Percentiles rank a stretch among this genome's conserved stretches.
Evolutionary conservation across 2,797 vertebrate genomes (phyloP).

Genomic region (Podargus strigoides): DNA sequence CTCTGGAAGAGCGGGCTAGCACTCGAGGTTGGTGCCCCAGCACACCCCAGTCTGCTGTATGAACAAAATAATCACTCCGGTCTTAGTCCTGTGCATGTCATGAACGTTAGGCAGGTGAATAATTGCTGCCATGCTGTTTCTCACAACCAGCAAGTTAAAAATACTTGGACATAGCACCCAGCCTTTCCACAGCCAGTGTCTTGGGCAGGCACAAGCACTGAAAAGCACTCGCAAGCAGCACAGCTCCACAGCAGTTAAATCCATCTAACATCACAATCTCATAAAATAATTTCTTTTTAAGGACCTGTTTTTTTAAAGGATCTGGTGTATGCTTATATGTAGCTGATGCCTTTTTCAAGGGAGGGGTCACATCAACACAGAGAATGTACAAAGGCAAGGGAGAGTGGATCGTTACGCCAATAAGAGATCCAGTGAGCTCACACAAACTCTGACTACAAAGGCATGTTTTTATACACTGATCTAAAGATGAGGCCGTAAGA

Average conservation of each 20-base stretch:
- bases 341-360: not conserved
- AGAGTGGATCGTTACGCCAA: not conserved
- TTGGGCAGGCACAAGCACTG: not conserved
- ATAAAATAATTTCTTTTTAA: not conserved
- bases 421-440: not conserved
- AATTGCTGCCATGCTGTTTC: not conserved
- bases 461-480: not conserved
- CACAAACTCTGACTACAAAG: not conserved
- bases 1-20: not conserved
- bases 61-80: rapidly evolving
- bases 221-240: not conserved
- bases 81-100: not conserved
- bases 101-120: not conserved
- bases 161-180: not conserved
- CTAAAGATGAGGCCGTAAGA: not conserved
- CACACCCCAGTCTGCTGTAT: not conserved
- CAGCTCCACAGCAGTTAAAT: not conserved
- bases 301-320: not conserved
- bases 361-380: not conserved
- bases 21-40: not conserved
- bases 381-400: not conserved
- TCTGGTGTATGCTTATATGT: not conserved
- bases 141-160: not conserved
- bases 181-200: not conserved
- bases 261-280: not conserved